These are phyloP conservation scores for Suncus etruscus DNA, from an alignment of 2,113 vertebrate genomes.

Conservation along the genomic window DNA sequence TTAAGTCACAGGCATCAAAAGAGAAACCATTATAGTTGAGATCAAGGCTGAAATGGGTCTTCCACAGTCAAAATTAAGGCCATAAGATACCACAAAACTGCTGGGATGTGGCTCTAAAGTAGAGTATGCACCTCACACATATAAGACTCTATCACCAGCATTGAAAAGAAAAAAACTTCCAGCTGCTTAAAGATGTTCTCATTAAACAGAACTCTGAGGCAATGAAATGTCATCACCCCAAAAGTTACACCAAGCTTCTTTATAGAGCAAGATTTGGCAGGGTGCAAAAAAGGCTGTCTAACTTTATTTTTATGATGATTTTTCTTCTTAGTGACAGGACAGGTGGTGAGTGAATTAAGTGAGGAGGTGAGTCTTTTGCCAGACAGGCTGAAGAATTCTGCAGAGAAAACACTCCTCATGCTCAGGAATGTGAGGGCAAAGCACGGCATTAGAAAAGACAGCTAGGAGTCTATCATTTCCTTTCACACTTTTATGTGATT, in stretches of 20 bases:
- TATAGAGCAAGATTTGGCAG: background rate
- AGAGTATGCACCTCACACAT: too few species aligned
- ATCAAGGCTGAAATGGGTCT: background rate
- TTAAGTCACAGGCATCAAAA: background rate
- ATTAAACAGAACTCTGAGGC: background rate
- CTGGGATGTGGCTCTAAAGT: too few species aligned
- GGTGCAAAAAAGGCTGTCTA: background rate
- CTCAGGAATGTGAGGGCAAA: background rate
- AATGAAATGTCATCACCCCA: background rate
- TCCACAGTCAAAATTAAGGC: background rate
- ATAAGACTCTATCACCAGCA: too few species aligned
- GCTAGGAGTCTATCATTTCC: background rate
- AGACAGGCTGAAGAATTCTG: background rate
- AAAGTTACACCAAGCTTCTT: background rate
- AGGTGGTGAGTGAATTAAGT: background rate
- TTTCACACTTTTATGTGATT: background rate
- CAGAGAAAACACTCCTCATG: background rate
- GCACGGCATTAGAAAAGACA: background rate
- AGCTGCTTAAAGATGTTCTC: background rate
- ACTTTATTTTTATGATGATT: background rate
- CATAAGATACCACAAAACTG: too few species aligned
- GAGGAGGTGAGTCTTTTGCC: background rate
- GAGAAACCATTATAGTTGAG: background rate
- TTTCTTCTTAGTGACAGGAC: background rate
- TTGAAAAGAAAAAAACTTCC: too few species aligned